Percentiles rank a stretch among this genome's conserved stretches.
Evolutionary conservation across 2,888 invertebrate species (phyloP).

Genomic region (Hydraecia micacea): DNA sequence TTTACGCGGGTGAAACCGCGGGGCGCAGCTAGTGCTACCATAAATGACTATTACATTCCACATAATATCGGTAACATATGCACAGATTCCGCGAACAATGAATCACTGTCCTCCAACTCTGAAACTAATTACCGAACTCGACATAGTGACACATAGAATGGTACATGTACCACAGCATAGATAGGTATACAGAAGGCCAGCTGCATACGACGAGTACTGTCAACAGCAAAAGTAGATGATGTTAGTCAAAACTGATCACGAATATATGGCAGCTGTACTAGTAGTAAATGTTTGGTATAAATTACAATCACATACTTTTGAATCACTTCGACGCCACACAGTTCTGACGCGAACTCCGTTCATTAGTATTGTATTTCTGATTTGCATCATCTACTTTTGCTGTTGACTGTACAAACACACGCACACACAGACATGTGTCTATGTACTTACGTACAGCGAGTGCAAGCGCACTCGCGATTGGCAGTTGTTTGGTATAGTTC

Average conservation of each 20-base stretch:
- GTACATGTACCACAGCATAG: neutral
- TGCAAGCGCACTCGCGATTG: neutral
- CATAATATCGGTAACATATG: conserved; percentile 49
- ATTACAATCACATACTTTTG: no score
- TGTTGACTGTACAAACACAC: neutral
- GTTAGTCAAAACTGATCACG: no score
- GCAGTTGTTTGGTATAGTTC: neutral
- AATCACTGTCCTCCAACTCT: conserved; percentile 38
- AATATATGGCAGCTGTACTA: no score
- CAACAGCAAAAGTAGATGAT: no score
- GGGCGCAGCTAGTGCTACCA: no score
- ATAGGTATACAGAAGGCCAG: conserved; percentile 4
- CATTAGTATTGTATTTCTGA: no score
- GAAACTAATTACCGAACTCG: conserved; percentile 53
- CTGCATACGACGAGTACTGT: neutral
- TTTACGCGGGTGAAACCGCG: no score
- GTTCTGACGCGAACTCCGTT: no score
- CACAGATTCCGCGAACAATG: conserved; percentile 47
- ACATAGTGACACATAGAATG: conserved; percentile 56
- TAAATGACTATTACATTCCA: conserved; percentile 20
- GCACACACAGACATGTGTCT: neutral
- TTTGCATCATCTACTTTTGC: no score
- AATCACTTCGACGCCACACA: no score
- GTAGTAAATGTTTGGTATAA: no score
- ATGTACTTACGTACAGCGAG: neutral